Evolutionary conservation across 2,113 vertebrate genomes (phyloP), one percentile per base, ranked within the genome.

Genomic region (Empidonax alnorum): DNA sequence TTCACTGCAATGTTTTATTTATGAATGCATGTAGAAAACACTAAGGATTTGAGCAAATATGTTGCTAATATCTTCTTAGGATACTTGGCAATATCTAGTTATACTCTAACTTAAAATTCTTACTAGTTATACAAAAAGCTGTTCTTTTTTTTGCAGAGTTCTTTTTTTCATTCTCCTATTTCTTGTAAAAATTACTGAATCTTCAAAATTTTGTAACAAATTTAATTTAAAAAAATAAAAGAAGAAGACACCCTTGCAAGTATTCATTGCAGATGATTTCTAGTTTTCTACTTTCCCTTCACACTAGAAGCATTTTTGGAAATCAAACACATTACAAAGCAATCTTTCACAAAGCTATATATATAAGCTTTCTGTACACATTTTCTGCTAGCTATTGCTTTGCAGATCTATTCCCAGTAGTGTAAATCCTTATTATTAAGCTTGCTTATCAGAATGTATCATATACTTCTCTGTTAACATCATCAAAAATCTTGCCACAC

Each of bases 401-500:
- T 61, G 33, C 15, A 61, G 23, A 56, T 24, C 22, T 74, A 47
- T 69, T 71, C 33, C 23, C 3, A 16, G 5, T 24, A 50, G 24
- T 9, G 4, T 55, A 85, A 69, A 84, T 61, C 6, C 37, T 56
- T 23, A 62, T 62, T 66, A 42, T 9, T 23, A 21, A 74, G 7
- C 12, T 67, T 75, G 14, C 23, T 31, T 67, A 27, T 44, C 76
- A 72, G 58, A 53, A 63, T 6, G 12, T 52, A 56, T 56, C 14
- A 28, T 23, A 62, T 46, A 56, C 11, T 3, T 0, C n/a, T 90
- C 18, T 74, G 9, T 66, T 66, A 74, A 50, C 47, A 61, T 65
- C 5, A 23, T 55, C 22, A 71, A 31, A 39, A 58, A 53, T 41
- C 12, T 68, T 1, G 0, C 33, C 4, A 10, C 25, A 15, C 2